Base-by-base conservation (phyloP, 1,140 invertebrate species). In the Zaprionus vittiger region DNA sequence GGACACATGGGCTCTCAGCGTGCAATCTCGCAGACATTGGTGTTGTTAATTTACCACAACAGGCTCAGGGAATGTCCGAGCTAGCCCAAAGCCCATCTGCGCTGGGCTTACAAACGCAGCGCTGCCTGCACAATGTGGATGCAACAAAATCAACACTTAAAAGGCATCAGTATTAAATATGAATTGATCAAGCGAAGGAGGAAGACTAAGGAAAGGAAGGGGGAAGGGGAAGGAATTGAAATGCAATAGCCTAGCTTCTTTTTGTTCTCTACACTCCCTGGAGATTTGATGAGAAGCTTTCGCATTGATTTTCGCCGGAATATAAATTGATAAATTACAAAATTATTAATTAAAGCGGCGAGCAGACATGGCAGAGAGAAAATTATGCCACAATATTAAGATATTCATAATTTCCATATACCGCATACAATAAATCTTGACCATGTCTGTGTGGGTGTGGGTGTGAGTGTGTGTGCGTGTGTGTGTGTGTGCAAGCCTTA, bases 341-440 rank as follows among this genome's bases (percentile, higher is more conserved):
- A 85, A 85, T 80, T 85, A 78, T 87, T 90, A 91, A 90, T 91
- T 90, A 91, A 85, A 78, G 83, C 72, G 63, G 37, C 17, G 28
- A 71, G 52, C 31, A 28, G 44, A 47, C 34, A 37, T 52, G 63
- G 52, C 24, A 17, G 5, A 38, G 71, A 73, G 20, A 61, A 80
- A 85, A 90, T 90, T 82, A 90, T 77, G 79, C 68, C 73, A 57
- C 71, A 89, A 90, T 85, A 91, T 90, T 85, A 86, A 81, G 83
- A 83, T 86, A 90, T 90, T 90, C 89, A 90, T 90, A 90, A 85
- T 90, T 90, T 90, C 79, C 86, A 90, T 77, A 80, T 72, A 67
- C 76, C 71, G 66, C 78, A 77, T 63, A 89, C 79, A 85, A 90
- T 91, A 90, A 85, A 90, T 90, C 85, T 80, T 71, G 54, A 31